Evolutionary conservation across 1,140 invertebrate species (phyloP), one percentile per base, ranked within the genome.

Genomic region (Ips nitidus): DNA sequence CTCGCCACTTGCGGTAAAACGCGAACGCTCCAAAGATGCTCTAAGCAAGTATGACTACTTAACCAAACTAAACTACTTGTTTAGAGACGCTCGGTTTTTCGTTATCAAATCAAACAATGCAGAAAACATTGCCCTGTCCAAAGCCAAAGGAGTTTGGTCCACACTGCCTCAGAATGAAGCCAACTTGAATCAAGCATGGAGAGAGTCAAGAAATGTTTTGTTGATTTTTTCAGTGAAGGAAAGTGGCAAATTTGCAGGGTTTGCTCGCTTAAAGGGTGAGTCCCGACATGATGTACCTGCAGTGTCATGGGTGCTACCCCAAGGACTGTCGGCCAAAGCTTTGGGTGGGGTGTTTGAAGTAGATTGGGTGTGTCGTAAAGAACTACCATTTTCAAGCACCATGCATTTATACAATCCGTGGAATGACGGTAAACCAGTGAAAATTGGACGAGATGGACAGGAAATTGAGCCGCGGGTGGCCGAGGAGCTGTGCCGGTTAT

Each of bases 371-470:
- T 97, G 93, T 77, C 90, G 94, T 77, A 94, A 95, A 77, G 97
- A 98, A 80, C 83, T 99, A 57, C 89, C 94, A 6, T 99, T 99
- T 75, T 92, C 89, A 67, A 91, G 91, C 71, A 98, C 95, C 1
- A 86, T 93, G 71, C 95, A 98, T 82, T 83, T 99, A 39, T 96
- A 96, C 77, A 99, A 99, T 86, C 91, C 94, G 2, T 98, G 96
- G 95, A 99, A 99, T 86, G 95, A 98, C 81, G 94, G 95, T 42
- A 98, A 98, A 83, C 95, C 96, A 60, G 96, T 99, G 0, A 99
- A 99, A 86, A 98, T 99, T 79, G 97, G 96, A 8, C 86, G 97
- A 75, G 97, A 99, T 87, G 97, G 97, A 22, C 97, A 98, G 86
- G 95, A 98, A 86, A 95, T 98, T 71, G 96, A 98, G 79, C 95